phyloP scores from a whole-genome alignment of 2,797 vertebrate species.

The Odontamblyopus lacepedii region DNA sequence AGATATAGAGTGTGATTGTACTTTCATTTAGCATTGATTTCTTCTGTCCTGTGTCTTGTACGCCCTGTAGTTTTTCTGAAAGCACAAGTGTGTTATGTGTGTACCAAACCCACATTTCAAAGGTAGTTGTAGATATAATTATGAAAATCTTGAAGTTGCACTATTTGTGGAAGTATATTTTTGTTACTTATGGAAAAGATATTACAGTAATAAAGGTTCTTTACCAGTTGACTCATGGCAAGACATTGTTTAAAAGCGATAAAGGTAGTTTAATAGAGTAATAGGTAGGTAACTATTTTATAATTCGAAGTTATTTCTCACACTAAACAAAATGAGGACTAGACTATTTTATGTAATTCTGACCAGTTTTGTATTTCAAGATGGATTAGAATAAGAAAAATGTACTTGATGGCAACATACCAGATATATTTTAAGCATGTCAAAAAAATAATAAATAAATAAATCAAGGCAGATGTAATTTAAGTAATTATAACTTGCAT shows the following conservation, averaged over 20 bases:
- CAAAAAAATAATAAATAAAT: not conserved
- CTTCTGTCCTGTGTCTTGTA: conserved; percentile 24
- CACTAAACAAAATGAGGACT: too few relatives aligned
- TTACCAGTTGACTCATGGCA: not conserved
- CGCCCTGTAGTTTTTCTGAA: conserved; percentile 42
- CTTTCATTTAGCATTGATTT: conserved; percentile 25
- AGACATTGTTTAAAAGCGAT: not conserved
- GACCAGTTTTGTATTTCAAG: not conserved
- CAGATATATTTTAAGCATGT: too few relatives aligned
- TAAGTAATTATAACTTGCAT: too few relatives aligned
- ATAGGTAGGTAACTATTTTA: not conserved
- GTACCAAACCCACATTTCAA: conserved; percentile 19
- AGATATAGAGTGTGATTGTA: conserved; percentile 13
- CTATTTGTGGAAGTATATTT: conserved; percentile 10
- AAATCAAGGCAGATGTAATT: not conserved
- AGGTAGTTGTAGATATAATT: conserved; percentile 15
- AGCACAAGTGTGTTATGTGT: conserved; percentile 49
- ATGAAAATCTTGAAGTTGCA: conserved; percentile 25
- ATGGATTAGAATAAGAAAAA: not conserved
- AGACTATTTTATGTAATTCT: too few relatives aligned
- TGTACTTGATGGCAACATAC: too few relatives aligned
- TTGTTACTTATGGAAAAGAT: conserved; percentile 7
- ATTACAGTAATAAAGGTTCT: not conserved
- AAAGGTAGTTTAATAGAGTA: not conserved
- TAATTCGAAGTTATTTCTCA: not conserved